These are phyloP conservation scores for Propithecus perrieri DNA, from an alignment of 2,797 vertebrate species.

Conservation along the genomic window DNA sequence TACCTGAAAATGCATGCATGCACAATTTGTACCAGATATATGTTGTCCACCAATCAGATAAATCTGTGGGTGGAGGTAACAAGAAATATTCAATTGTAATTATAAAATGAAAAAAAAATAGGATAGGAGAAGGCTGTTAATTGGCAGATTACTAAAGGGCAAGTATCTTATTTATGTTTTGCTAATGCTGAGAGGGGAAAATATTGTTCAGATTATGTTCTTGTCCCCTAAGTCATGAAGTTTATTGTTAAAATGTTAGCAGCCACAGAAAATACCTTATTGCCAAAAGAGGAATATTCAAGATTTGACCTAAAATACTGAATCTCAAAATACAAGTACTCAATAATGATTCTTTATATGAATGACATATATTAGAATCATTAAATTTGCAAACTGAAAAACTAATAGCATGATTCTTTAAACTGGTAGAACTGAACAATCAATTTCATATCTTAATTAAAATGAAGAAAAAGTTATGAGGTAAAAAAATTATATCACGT, in stretches of 20 bases:
- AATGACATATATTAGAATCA: background rate
- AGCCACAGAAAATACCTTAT: background rate
- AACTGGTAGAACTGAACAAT: background rate
- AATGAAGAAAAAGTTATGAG: constrained; percentile 10
- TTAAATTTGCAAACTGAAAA: background rate
- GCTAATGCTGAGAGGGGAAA: background rate
- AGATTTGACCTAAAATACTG: background rate
- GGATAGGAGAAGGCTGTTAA: background rate
- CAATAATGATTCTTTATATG: background rate
- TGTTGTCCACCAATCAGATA: background rate
- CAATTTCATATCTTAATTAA: background rate
- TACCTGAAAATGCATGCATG: background rate
- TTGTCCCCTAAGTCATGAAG: background rate
- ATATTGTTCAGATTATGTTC: background rate
- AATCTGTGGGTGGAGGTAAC: background rate
- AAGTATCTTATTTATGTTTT: background rate
- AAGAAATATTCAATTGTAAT: background rate
- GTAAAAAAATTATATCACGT: background rate
- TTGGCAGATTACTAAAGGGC: background rate
- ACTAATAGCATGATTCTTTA: background rate
- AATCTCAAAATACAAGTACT: background rate
- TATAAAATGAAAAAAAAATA: background rate
- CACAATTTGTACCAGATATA: background rate
- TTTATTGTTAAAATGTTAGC: background rate
- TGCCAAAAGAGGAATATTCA: background rate